A percentile compares a stretch with the other conserved stretches of the same genome.
Conservation (phyloP, 2,888 invertebrate genomes). For the Zootermopsis nevadensis region DNA sequence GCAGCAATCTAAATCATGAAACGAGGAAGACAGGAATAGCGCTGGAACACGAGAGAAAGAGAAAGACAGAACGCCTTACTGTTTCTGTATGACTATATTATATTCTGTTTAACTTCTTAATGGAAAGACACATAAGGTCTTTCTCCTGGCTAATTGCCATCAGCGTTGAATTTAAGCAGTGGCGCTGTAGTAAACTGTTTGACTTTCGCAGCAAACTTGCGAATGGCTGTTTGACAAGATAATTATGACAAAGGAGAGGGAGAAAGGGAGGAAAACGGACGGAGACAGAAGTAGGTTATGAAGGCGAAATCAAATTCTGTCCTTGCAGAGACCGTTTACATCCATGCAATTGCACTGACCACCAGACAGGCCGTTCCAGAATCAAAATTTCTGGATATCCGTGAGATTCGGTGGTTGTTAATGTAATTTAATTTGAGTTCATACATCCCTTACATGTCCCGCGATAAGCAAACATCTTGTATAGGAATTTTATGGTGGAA, state of each 20-base stretch:
- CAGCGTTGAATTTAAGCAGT: constrained; percentile 46
- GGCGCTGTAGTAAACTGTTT: constrained; percentile 44
- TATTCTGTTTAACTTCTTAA: constrained; percentile 46
- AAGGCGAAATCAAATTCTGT: neutral
- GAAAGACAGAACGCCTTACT: neutral
- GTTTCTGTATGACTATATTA: constrained; percentile 22
- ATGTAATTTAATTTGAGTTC: no score
- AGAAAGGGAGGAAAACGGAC: neutral
- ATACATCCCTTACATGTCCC: no score
- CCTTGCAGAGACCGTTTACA: neutral
- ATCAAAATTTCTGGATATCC: neutral
- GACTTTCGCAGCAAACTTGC: constrained; percentile 48
- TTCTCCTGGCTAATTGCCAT: constrained; percentile 44
- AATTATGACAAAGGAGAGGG: constrained; percentile 44
- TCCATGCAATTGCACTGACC: neutral
- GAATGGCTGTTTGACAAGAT: constrained; percentile 51
- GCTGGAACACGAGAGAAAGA: neutral
- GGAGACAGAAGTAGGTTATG: constrained; percentile 7
- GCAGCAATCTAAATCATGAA: neutral
- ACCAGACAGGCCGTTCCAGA: neutral
- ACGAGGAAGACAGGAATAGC: neutral
- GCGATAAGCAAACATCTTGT: no score
- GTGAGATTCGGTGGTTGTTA: no score
- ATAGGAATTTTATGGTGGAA: no score
- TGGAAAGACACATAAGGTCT: constrained; percentile 44